Percentiles rank a stretch among this genome's conserved stretches.
These are phyloP conservation scores for Cacoxenus indagator DNA, from an alignment of 2,888 invertebrate species.

Conservation along the genomic window DNA sequence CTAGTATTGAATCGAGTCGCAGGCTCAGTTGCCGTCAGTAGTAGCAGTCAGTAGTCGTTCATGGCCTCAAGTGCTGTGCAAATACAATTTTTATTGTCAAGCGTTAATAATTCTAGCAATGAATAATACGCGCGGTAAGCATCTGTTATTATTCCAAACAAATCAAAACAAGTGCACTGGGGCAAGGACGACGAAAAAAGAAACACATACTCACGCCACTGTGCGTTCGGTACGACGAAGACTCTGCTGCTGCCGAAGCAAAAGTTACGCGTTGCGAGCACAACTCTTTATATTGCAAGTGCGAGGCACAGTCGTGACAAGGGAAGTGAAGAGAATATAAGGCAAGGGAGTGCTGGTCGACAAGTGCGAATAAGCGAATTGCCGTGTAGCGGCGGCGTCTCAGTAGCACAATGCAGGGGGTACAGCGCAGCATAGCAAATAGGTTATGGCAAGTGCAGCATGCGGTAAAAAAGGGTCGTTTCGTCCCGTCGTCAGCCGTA, in stretches of 20 bases:
- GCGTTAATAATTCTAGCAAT: conserved; percentile 68
- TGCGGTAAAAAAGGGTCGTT: conserved; percentile 39
- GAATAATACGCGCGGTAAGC: conserved; percentile 67
- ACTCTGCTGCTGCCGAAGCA: conserved; percentile 6
- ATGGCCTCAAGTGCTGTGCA: conserved; percentile 55
- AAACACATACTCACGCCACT: background rate
- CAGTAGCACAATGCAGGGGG: background rate
- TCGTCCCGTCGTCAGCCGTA: background rate
- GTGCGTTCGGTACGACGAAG: background rate
- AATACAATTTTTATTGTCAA: conserved; percentile 65
- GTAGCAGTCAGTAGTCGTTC: background rate
- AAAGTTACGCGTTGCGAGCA: conserved; percentile 40
- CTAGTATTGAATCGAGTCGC: too few relatives aligned
- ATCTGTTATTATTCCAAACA: conserved; percentile 70
- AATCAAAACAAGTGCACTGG: conserved; percentile 68
- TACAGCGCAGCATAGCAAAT: background rate
- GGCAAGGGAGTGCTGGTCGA: conserved; percentile 29
- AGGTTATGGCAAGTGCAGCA: conserved; percentile 12
- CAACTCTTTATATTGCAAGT: conserved; percentile 66
- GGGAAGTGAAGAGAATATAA: background rate
- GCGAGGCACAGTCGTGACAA: conserved; percentile 25
- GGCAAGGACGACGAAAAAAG: conserved; percentile 22
- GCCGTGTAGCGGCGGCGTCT: conserved; percentile 28
- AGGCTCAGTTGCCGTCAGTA: too few relatives aligned
- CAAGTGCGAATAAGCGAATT: conserved; percentile 58